These are phyloP conservation scores for Agrypnia vestita DNA, from an alignment of 1,140 invertebrate genomes.

Conservation along the genomic window DNA sequence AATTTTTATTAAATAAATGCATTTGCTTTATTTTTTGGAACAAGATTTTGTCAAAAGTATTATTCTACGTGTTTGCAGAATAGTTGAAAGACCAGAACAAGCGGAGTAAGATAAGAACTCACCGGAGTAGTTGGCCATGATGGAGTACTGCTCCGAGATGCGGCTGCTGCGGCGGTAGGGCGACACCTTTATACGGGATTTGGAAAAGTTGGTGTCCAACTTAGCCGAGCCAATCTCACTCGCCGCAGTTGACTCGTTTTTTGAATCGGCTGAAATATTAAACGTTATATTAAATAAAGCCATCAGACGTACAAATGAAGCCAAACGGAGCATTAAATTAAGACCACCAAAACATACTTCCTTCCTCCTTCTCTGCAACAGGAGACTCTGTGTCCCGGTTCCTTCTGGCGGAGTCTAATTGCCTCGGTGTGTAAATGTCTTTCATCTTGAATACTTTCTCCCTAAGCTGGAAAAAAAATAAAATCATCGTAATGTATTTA, in stretches of 20 bases:
- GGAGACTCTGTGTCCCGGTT: constrained; percentile 15
- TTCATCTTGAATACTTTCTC: constrained; percentile 67
- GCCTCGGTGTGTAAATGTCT: constrained; percentile 64
- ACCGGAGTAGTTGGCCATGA: constrained; percentile 70
- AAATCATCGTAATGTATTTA: background rate
- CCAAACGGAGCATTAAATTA: too few relatives aligned
- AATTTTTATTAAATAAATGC: too few relatives aligned
- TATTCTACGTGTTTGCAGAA: too few relatives aligned
- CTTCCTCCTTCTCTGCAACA: constrained; percentile 61
- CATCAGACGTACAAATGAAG: too few relatives aligned
- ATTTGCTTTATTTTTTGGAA: too few relatives aligned
- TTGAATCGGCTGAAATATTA: constrained; percentile 62
- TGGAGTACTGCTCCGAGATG: constrained; percentile 65
- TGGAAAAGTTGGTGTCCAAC: constrained; percentile 69
- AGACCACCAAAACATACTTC: constrained; percentile 52
- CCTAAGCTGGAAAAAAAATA: constrained; percentile 49
- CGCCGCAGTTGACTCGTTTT: constrained; percentile 41
- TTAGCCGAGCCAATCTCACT: constrained; percentile 61
- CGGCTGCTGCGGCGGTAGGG: constrained; percentile 67
- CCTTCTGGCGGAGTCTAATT: constrained; percentile 58
- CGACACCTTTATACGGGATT: constrained; percentile 69
- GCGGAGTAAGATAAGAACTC: background rate
- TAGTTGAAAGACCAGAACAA: too few relatives aligned
- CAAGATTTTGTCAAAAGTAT: too few relatives aligned
- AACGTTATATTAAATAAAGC: background rate